Conservation (phyloP, 2,888 invertebrate species). For the Nephrotoma flavescens region DNA sequence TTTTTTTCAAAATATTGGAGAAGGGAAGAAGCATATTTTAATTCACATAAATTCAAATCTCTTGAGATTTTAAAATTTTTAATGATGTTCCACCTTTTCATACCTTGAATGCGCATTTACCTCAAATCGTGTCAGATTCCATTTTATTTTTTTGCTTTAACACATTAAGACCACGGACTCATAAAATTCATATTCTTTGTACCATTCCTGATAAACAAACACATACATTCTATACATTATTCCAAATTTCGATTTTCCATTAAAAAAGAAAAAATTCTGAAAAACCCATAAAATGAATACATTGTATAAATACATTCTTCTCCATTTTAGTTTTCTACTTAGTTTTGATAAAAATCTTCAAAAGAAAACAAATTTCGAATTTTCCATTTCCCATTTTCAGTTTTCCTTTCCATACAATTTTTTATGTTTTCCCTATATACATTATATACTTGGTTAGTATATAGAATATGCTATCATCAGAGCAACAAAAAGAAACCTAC, state of each 20-base stretch:
- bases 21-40: no score
- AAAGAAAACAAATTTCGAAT: background rate
- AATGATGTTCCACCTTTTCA: no score
- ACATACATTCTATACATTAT: background rate
- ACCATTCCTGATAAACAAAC: no score
- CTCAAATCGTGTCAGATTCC: no score
- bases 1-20: no score
- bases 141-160: no score
- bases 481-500: background rate
- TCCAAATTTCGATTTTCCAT: background rate
- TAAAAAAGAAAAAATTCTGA: background rate
- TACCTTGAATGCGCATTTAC: no score
- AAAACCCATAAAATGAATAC: background rate
- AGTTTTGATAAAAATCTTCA: background rate
- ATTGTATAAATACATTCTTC: no score
- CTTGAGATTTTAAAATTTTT: no score
- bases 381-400: background rate
- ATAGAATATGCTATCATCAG: background rate
- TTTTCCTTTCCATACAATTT: background rate
- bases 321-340: background rate
- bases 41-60: no score
- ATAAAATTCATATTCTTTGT: no score
- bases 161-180: no score
- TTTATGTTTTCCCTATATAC: background rate
- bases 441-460: background rate